Percentiles rank a stretch among this genome's conserved stretches.
Conservation (phyloP, 2,113 vertebrate species). For the Proteles cristata region DNA sequence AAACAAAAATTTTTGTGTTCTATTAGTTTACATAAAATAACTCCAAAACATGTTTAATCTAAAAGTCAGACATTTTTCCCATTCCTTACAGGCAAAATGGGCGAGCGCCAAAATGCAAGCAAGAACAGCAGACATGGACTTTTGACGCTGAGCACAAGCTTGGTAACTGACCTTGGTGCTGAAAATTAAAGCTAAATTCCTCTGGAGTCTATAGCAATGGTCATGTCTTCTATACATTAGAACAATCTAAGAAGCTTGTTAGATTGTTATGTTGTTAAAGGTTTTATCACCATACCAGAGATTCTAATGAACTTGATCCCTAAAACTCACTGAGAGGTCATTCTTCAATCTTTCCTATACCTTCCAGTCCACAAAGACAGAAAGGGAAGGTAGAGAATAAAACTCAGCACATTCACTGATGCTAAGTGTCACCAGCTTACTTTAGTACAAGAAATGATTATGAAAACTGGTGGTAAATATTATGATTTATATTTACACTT, state of each 20-base stretch:
- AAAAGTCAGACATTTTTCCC: background rate
- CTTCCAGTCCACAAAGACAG: background rate
- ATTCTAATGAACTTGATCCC: background rate
- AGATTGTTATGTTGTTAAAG: background rate
- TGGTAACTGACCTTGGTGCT: conserved; percentile 43
- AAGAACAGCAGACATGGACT: background rate
- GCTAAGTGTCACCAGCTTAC: background rate
- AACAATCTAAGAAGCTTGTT: background rate
- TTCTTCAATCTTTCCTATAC: conserved; percentile 28
- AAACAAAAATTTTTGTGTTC: background rate
- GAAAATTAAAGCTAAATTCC: background rate
- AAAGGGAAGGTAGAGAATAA: background rate
- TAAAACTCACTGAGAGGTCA: background rate
- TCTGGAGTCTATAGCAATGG: background rate
- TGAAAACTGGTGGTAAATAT: background rate
- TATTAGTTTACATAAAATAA: conserved; percentile 31
- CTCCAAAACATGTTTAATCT: background rate
- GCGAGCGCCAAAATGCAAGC: background rate
- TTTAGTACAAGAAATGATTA: background rate
- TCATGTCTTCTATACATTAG: background rate
- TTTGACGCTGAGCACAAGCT: accelerated
- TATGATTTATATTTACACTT: background rate
- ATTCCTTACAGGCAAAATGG: background rate
- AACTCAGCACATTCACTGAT: background rate
- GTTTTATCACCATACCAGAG: background rate